A percentile compares a stretch with the other conserved stretches of the same genome.
phyloP scores from a whole-genome alignment of 2,888 invertebrate species.

The Eudasyphora cyanicolor region DNA sequence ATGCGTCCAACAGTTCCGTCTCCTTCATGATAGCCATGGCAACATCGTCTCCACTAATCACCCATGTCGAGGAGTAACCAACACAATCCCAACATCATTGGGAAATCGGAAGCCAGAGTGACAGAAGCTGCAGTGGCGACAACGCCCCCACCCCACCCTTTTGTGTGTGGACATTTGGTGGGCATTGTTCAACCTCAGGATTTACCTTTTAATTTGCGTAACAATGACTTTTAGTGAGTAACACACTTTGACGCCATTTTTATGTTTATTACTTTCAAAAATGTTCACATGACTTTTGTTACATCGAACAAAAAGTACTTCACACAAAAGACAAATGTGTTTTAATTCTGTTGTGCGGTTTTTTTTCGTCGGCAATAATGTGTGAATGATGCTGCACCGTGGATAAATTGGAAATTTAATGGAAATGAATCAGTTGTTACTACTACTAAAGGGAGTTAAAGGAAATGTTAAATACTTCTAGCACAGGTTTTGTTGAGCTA shows the following conservation, averaged over 20 bases:
- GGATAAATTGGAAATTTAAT: too few relatives aligned
- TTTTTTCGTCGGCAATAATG: too few relatives aligned
- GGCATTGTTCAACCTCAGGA: slow-evolving; percentile 43
- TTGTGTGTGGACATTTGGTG: not conserved
- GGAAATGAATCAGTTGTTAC: too few relatives aligned
- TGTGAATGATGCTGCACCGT: too few relatives aligned
- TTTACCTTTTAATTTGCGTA: slow-evolving; percentile 49
- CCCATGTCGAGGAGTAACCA: slow-evolving; percentile 25
- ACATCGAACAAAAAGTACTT: not conserved
- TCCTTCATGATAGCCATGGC: slow-evolving; percentile 25
- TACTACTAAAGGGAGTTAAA: too few relatives aligned
- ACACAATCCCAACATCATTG: not conserved
- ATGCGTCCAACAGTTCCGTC: not conserved
- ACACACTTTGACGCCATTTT: not conserved
- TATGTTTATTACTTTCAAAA: slow-evolving; percentile 6
- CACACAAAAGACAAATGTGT: not conserved
- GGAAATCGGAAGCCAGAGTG: not conserved
- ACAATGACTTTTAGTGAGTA: slow-evolving; percentile 8
- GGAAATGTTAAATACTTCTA: too few relatives aligned
- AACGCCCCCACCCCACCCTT: not conserved
- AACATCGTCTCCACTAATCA: slow-evolving; percentile 46
- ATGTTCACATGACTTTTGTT: not conserved
- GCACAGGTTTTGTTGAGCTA: too few relatives aligned
- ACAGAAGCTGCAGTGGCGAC: not conserved
- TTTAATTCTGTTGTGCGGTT: not conserved